phyloP scores from a whole-genome alignment of 2,113 vertebrate genomes.

The Raphicerus campestris region DNA sequence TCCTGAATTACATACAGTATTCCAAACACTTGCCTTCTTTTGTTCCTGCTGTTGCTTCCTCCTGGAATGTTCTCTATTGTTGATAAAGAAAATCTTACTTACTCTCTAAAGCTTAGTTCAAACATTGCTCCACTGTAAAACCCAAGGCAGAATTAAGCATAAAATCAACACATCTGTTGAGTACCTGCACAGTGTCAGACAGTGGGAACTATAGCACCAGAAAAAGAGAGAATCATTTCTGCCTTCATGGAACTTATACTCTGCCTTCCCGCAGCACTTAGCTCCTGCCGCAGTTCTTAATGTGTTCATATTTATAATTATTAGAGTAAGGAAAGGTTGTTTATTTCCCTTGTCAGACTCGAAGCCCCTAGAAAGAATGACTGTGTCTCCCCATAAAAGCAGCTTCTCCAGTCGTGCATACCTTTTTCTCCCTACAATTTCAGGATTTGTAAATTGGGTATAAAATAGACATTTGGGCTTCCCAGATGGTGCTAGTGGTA shows the following conservation, averaged over 20 bases:
- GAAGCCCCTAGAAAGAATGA: not conserved
- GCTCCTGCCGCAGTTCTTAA: not conserved
- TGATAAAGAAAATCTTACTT: constrained; percentile 31
- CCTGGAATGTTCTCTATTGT: not conserved
- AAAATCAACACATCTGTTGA: not conserved
- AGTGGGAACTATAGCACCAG: not conserved
- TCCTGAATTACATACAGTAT: not conserved
- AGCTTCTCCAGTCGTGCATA: not conserved
- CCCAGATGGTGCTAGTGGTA: not conserved
- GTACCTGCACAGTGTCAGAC: not conserved
- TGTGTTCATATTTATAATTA: not conserved
- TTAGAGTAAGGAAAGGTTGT: not conserved
- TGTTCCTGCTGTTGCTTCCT: not conserved
- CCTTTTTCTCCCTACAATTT: not conserved
- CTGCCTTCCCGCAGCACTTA: not conserved
- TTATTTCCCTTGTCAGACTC: not conserved
- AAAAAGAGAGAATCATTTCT: not conserved
- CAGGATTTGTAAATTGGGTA: not conserved
- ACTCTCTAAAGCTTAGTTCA: not conserved
- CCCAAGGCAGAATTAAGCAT: not conserved
- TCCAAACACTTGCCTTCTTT: not conserved
- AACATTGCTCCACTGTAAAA: constrained; percentile 16
- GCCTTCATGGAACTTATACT: not conserved
- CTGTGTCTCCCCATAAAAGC: not conserved
- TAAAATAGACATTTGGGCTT: not conserved